Percentiles rank a stretch among this genome's conserved stretches.
These are phyloP conservation scores for Microtus pennsylvanicus DNA, from an alignment of 2,113 vertebrate species.

Conservation along the genomic window DNA sequence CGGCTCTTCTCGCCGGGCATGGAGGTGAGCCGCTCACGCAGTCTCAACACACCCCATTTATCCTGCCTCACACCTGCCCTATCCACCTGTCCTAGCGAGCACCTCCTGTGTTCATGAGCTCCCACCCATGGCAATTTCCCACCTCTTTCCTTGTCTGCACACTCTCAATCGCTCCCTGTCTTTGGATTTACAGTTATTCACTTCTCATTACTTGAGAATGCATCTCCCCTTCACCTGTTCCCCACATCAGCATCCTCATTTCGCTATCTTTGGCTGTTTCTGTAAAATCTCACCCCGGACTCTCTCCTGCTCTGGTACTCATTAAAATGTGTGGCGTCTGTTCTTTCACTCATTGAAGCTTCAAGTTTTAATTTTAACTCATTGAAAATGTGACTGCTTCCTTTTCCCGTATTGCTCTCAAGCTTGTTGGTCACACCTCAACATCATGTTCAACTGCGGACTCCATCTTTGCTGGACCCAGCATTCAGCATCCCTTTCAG, in stretches of 20 bases:
- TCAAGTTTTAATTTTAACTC: neutral
- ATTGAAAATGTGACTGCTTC: neutral
- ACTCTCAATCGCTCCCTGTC: neutral
- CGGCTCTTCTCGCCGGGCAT: conserved; percentile 57
- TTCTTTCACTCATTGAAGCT: neutral
- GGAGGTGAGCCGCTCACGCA: neutral
- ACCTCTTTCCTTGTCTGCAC: neutral
- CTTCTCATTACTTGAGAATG: neutral
- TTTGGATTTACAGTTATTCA: neutral
- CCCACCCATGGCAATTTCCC: too few relatives aligned
- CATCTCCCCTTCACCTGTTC: neutral
- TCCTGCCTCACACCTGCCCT: conserved; percentile 40
- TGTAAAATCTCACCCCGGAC: neutral
- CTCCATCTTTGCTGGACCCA: neutral
- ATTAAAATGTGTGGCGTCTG: neutral
- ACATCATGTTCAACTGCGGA: too few relatives aligned
- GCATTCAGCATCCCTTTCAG: fast-evolving
- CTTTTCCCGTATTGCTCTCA: neutral
- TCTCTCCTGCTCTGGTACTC: neutral
- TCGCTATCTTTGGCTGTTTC: neutral
- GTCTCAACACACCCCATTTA: neutral
- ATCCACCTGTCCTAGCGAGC: neutral
- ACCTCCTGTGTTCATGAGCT: neutral
- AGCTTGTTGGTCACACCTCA: neutral
- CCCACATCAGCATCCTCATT: neutral